Evolutionary conservation across 1,140 invertebrate genomes (phyloP), one percentile per base, ranked within the genome.

Genomic region (Copidosoma floridanum): DNA sequence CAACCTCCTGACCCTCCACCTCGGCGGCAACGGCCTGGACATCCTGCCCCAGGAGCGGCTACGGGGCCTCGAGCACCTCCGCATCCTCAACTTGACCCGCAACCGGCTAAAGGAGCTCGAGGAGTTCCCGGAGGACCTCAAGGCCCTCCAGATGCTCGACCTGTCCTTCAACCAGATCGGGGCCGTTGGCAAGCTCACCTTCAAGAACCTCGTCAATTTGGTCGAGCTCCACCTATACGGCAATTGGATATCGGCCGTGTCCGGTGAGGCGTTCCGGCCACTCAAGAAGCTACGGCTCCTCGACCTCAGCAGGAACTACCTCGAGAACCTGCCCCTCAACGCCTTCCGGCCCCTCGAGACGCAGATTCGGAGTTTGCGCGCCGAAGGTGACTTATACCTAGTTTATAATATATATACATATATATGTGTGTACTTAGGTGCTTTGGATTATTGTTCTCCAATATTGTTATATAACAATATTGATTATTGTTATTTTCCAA

Each of bases 11-110:
- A 86, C 86, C 1, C 79, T 96, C 12, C 92, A 95, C 77, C 79
- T 96, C 27, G 90, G 91, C 54, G 81, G 86, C 56, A 96, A 96
- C 73, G 87, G 90, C 70, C 77, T 96, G 56, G 92, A 94, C 74
- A 82, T 92, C 58, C 71, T 96, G 60, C 92, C 92, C 0, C 86
- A 90, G 73, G 93, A 95, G 74, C 82, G 93, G 56, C 76, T 95
- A 11, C 86, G 89, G 70, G 92, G 92, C 3, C 78, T 95, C 37
- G 83, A 83, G 57, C 82, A 87, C 50, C 78, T 93, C 29, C 78
- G 87, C 35, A 70, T 87, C 14, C 79, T 95, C 1, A 95, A 95
- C 81, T 81, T 94, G 12, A 92, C 92, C 8, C 85, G 87, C 64
- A 96, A 96, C 73, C 84, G 81, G 29, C 79, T 96, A 5, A 87